Conservation (phyloP, 1,140 invertebrate species). For the Ips nitidus region DNA sequence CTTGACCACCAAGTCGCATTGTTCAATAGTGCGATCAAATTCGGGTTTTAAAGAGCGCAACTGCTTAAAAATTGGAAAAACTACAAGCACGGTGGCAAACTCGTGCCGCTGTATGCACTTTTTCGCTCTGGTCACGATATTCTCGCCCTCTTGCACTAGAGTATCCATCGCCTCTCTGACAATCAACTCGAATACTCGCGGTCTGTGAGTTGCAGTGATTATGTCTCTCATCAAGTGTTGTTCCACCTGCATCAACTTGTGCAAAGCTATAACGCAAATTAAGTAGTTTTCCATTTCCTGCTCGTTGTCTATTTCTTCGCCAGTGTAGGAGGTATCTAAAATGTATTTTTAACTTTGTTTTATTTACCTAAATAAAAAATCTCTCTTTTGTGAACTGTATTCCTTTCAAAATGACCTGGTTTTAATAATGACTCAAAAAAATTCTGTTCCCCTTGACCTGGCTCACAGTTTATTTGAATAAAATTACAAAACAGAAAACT, state of each 20-base stretch:
- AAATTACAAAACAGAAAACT: not conserved
- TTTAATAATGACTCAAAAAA: too few relatives aligned
- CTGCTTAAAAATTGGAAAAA: conserved; percentile 86
- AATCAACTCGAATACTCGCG: conserved; percentile 82
- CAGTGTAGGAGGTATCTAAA: conserved; percentile 52
- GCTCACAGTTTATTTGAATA: too few relatives aligned
- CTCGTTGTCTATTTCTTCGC: conserved; percentile 71
- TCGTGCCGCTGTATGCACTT: conserved; percentile 79
- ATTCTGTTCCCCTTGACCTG: too few relatives aligned
- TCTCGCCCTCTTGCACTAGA: conserved; percentile 83
- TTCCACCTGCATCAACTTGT: conserved; percentile 87
- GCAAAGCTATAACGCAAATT: conserved; percentile 81
- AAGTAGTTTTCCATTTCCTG: conserved; percentile 87
- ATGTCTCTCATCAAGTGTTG: conserved; percentile 79
- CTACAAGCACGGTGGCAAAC: conserved; percentile 78
- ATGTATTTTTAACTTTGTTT: conserved; percentile 14
- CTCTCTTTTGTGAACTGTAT: not conserved
- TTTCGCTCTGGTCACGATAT: conserved; percentile 74
- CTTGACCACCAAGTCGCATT: conserved; percentile 69
- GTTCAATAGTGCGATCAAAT: conserved; percentile 77
- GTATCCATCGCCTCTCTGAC: conserved; percentile 82
- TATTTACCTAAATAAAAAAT: not conserved
- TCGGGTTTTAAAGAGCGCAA: conserved; percentile 78
- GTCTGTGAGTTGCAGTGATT: conserved; percentile 77
- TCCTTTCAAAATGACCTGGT: too few relatives aligned